Percentiles rank a stretch among this genome's conserved stretches.
Evolutionary conservation across 1,140 invertebrate species (phyloP).

Genomic region (Drosophila equinoxialis): DNA sequence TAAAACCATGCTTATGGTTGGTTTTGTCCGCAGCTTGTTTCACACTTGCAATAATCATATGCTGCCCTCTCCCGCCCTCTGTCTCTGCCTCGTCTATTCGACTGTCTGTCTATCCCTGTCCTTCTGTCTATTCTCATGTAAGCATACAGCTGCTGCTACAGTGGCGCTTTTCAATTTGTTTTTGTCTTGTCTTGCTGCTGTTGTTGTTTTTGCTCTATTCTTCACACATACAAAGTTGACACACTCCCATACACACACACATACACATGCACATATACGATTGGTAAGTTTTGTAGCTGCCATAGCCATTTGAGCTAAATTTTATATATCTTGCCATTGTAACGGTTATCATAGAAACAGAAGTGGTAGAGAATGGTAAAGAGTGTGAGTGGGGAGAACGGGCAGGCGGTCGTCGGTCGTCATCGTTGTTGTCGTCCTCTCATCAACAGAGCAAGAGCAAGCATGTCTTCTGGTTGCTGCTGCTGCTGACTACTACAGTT

Average conservation of each 20-base stretch:
- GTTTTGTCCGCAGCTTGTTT: constrained; percentile 46
- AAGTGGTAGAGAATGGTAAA: neutral
- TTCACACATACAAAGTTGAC: constrained; percentile 27
- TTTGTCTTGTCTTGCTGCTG: constrained; percentile 57
- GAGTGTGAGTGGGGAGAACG: neutral
- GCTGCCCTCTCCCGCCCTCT: constrained; percentile 24
- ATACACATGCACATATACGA: constrained; percentile 40
- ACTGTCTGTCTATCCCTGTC: neutral
- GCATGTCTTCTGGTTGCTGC: constrained; percentile 30
- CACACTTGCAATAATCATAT: constrained; percentile 73
- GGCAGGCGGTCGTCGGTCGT: neutral
- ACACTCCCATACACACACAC: constrained; percentile 32
- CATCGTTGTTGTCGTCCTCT: constrained; percentile 48
- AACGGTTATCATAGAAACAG: constrained; percentile 61
- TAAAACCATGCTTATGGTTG: constrained; percentile 38
- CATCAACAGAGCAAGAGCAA: constrained; percentile 66
- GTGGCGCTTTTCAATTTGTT: constrained; percentile 76
- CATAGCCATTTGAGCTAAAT: constrained; percentile 78
- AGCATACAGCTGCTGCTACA: constrained; percentile 8
- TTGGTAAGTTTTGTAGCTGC: constrained; percentile 73
- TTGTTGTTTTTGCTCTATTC: neutral
- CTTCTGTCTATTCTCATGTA: constrained; percentile 1
- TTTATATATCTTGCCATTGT: constrained; percentile 76
- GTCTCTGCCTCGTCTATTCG: neutral
- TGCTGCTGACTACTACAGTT: constrained; percentile 78